Evolutionary conservation across 2,797 vertebrate genomes (phyloP).

Genomic region (Scleropages formosus): DNA sequence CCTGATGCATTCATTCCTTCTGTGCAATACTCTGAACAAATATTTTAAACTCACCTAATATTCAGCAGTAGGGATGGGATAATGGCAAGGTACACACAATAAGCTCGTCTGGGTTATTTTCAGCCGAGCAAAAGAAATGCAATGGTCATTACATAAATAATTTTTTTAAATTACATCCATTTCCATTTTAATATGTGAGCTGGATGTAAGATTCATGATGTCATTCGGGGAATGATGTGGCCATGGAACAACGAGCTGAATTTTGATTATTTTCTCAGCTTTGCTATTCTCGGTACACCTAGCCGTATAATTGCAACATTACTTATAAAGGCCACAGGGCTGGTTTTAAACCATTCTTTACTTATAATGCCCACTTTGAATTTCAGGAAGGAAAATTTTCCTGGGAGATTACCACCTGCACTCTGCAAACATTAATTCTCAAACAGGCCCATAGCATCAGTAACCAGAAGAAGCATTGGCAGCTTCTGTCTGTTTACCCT

Average conservation of each 20-base stretch:
- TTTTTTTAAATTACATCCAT: no score
- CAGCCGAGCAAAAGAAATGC: no score
- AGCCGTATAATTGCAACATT: neutral
- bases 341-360: slow-evolving; percentile 17
- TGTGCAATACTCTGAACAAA: neutral
- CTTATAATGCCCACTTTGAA: slow-evolving; percentile 23
- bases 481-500: slow-evolving; percentile 25
- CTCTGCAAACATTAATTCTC: neutral
- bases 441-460: slow-evolving; percentile 2
- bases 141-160: no score
- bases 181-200: neutral
- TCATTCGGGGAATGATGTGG: neutral
- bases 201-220: neutral
- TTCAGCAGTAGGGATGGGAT: neutral
- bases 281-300: neutral
- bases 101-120: no score
- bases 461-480: slow-evolving; percentile 29
- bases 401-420: slow-evolving; percentile 1
- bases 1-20: neutral
- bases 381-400: slow-evolving; percentile 2
- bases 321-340: slow-evolving; percentile 1
- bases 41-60: no score
- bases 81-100: neutral
- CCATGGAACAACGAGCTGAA: neutral
- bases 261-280: neutral